Conservation (phyloP, 1,140 invertebrate genomes). For the Aradophagus sp. region DNA sequence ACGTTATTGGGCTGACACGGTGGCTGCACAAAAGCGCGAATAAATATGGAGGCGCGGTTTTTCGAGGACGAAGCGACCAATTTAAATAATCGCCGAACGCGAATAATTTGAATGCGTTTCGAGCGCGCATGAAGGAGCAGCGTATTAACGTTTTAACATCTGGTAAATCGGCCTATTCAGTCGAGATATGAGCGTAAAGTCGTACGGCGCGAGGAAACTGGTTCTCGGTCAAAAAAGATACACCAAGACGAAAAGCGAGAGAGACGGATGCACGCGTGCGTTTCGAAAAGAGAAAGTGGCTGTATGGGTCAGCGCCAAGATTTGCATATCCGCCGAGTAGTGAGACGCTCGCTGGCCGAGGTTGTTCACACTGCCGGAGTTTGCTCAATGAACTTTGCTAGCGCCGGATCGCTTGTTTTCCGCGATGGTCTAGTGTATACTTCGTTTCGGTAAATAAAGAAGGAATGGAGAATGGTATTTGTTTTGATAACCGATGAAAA, state of each 20-base stretch:
- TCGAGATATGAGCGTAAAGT: conserved; percentile 44
- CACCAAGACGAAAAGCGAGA: conserved; percentile 23
- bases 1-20: neutral
- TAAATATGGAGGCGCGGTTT: conserved; percentile 10
- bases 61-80: conserved; percentile 20
- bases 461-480: too few relatives aligned
- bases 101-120: conserved; percentile 36
- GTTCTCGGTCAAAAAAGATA: conserved; percentile 60
- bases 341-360: conserved; percentile 63
- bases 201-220: conserved; percentile 55
- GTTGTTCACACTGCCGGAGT: conserved; percentile 64
- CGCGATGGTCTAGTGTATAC: too few relatives aligned
- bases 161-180: conserved; percentile 45
- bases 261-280: conserved; percentile 30
- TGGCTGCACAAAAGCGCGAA: conserved; percentile 7
- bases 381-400: conserved; percentile 61
- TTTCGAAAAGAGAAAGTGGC: conserved; percentile 51
- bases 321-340: conserved; percentile 68
- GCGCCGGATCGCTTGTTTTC: conserved; percentile 22
- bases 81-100: conserved; percentile 40
- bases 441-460: too few relatives aligned
- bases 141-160: conserved; percentile 48
- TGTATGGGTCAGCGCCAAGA: conserved; percentile 56
- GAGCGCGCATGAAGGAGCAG: conserved; percentile 18
- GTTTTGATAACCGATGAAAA: too few relatives aligned